A percentile compares a stretch with the other conserved stretches of the same genome.
phyloP scores from a whole-genome alignment of 2,797 vertebrate genomes.

The Synanceia verrucosa region DNA sequence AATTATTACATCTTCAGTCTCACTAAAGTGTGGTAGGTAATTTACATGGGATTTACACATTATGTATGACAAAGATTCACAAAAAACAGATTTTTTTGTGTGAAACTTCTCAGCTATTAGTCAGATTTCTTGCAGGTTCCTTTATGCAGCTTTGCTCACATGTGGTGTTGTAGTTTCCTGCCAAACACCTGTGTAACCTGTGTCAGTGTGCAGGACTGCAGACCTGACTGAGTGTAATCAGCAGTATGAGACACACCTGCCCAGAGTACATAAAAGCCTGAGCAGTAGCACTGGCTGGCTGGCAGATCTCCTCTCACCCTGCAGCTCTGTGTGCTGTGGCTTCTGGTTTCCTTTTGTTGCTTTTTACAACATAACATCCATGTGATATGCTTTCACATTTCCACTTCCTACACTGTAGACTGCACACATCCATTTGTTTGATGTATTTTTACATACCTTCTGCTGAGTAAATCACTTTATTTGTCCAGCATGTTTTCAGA shows the following conservation, averaged over 20 bases:
- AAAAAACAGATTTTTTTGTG: background rate
- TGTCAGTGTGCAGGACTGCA: background rate
- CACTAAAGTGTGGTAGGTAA: background rate
- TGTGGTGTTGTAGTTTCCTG: background rate
- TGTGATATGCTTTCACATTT: no score
- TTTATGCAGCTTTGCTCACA: background rate
- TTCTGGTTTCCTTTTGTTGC: background rate
- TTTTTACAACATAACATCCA: background rate
- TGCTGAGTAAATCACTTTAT: background rate
- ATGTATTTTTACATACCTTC: background rate
- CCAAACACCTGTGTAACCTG: background rate
- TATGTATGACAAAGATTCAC: conserved; percentile 4
- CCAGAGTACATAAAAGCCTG: background rate
- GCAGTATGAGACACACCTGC: background rate
- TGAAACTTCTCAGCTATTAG: no score
- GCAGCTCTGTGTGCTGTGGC: background rate
- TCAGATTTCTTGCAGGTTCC: background rate
- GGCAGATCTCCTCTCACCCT: background rate
- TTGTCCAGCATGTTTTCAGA: background rate
- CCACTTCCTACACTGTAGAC: background rate
- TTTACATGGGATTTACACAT: background rate
- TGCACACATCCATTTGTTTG: background rate
- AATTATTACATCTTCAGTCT: conserved; percentile 8
- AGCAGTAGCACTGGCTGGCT: background rate
- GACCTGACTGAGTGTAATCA: background rate